Conservation (phyloP, 2,113 vertebrate genomes). For the Thunnus thynnus region DNA sequence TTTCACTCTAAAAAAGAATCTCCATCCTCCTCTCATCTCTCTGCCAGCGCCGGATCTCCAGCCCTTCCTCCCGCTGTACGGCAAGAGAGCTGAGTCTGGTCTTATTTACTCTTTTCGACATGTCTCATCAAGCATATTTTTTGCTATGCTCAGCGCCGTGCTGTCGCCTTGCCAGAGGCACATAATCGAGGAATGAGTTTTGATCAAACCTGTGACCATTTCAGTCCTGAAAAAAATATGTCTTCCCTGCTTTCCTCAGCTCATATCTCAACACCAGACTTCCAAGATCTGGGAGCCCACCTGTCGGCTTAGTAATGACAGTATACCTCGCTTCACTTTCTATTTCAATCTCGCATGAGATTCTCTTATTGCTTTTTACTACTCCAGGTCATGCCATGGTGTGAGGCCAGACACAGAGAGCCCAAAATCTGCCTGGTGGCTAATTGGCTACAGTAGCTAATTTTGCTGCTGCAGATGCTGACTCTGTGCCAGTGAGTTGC, state of each 20-base stretch:
- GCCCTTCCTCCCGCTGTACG: slow-evolving; percentile 11
- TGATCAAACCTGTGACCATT: slow-evolving; percentile 44
- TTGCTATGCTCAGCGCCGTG: not conserved
- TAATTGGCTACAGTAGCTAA: slow-evolving; percentile 33
- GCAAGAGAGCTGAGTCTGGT: slow-evolving; percentile 22
- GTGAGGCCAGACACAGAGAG: slow-evolving; percentile 38
- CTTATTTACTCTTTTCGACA: slow-evolving; percentile 45
- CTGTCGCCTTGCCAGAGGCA: slow-evolving; percentile 45
- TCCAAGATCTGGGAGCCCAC: slow-evolving; percentile 24
- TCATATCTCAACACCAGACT: slow-evolving; percentile 21
- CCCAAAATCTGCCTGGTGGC: not conserved
- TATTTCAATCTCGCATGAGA: slow-evolving; percentile 56
- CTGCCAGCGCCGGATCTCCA: slow-evolving; percentile 14
- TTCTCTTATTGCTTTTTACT: slow-evolving; percentile 51
- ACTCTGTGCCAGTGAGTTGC: slow-evolving; percentile 37
- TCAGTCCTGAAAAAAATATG: slow-evolving; percentile 18
- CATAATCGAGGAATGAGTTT: slow-evolving; percentile 57
- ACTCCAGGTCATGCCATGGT: slow-evolving; percentile 21
- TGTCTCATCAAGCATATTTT: slow-evolving; percentile 16
- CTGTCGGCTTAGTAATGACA: slow-evolving; percentile 37
- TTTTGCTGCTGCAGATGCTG: slow-evolving; percentile 23
- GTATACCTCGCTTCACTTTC: slow-evolving; percentile 38
- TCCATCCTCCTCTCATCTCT: slow-evolving; percentile 20
- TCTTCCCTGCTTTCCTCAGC: slow-evolving; percentile 28
- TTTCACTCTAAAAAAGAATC: not conserved